Conservation (phyloP, 2,113 vertebrate species). For the Probosciger aterrimus region DNA sequence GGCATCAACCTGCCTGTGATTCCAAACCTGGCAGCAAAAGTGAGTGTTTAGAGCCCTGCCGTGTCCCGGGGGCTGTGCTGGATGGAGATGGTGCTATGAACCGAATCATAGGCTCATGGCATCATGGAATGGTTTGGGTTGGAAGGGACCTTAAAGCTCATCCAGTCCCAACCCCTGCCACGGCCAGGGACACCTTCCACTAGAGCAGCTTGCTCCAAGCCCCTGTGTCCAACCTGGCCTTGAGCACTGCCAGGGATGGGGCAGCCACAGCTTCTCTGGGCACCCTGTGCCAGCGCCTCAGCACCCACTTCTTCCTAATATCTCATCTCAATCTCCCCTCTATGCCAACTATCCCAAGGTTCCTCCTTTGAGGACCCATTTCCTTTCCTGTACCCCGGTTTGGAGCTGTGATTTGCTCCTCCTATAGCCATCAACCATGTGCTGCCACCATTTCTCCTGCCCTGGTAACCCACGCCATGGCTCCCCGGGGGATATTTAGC, state of each 20-base stretch:
- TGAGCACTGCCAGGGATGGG: neutral
- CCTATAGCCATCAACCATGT: fast-evolving
- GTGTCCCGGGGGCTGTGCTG: fast-evolving
- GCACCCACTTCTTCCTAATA: neutral
- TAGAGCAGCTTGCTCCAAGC: neutral
- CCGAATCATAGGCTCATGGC: neutral
- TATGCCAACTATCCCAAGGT: neutral
- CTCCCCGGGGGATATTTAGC: neutral
- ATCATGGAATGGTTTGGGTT: neutral
- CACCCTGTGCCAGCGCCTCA: neutral
- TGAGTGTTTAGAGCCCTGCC: neutral
- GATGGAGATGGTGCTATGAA: fast-evolving
- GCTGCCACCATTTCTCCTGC: neutral
- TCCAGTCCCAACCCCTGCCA: neutral
- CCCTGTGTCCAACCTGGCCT: neutral
- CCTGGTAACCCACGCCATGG: fast-evolving
- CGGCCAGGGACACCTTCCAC: neutral
- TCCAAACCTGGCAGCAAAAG: neutral
- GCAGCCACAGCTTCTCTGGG: neutral
- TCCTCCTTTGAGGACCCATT: neutral
- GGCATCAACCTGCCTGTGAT: fast-evolving
- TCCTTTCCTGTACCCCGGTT: neutral
- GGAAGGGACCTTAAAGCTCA: neutral
- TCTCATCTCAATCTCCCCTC: neutral
- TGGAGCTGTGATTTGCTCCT: neutral